A percentile compares a stretch with the other conserved stretches of the same genome.
Conservation (phyloP, 2,797 vertebrate species). For the Sebastes minor region DNA sequence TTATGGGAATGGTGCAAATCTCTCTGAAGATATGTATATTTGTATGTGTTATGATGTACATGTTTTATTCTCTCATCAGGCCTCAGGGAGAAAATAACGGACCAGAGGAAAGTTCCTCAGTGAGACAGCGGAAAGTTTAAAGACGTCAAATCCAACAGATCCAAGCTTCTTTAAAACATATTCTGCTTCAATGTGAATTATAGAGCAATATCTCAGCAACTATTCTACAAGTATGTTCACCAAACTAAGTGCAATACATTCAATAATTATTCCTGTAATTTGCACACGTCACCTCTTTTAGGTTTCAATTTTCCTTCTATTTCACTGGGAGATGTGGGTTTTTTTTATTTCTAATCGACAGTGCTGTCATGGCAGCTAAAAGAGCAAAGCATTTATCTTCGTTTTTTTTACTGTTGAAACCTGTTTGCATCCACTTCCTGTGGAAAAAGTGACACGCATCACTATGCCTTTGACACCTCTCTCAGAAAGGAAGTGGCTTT, state of each 20-base stretch:
- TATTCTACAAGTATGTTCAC: not conserved
- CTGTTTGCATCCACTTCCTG: conserved; percentile 6
- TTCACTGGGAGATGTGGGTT: not conserved
- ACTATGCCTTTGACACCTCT: not conserved
- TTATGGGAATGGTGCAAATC: not conserved
- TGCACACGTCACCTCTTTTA: too few species aligned
- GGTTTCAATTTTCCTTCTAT: not conserved
- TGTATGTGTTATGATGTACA: not conserved
- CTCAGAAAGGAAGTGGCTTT: not conserved
- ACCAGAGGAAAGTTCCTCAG: conserved; percentile 57
- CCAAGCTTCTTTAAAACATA: not conserved
- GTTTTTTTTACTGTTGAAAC: not conserved
- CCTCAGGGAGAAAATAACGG: conserved; percentile 76
- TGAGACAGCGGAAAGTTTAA: conserved; percentile 80
- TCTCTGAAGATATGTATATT: not conserved
- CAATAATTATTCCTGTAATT: not conserved
- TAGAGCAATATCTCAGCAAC: conserved; percentile 26
- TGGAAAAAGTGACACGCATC: not conserved
- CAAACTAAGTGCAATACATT: conserved; percentile 18
- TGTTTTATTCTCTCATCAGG: conserved; percentile 64
- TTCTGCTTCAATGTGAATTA: not conserved
- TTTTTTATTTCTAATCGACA: not conserved
- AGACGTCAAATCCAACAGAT: not conserved
- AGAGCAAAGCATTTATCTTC: not conserved
- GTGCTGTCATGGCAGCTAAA: not conserved